Evolutionary conservation across 2,113 vertebrate species (phyloP), one percentile per base, ranked within the genome.

Genomic region (Dasypus novemcinctus): DNA sequence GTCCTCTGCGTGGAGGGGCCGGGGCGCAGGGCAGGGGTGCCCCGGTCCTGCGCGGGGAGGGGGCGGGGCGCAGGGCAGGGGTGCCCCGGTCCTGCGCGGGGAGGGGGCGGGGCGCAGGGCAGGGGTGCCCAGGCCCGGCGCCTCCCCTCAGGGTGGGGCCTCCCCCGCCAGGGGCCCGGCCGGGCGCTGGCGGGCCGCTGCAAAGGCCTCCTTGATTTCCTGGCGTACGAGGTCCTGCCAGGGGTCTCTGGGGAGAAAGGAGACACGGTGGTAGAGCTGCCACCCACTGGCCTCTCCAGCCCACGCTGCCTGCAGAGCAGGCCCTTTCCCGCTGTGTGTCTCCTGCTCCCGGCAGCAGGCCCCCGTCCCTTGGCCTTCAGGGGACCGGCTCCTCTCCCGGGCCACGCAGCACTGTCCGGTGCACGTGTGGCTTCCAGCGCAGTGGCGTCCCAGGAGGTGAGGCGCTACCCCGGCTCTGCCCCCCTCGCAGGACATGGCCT

Each of bases 161-260:
- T 59, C 14, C 5, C 64, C 78, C 2, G 23, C 38, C 54, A 5
- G 1, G 8, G 93, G 72, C 33, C 63, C 59, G 0, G 36, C 76
- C 0, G 1, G 0, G 57, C 97, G 94, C 78, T 98, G 98, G 87
- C 98, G 98, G 66, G 98, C 98, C 96, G 97, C 98, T 46, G 97
- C 98, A 97, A 99, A 99, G 92, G 98, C 98, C n/a, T 69, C 82
- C 97, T 98, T 99, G 96, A 99, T 98, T 98, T 99, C 99, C 80
- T 98, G 98, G 27, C 98, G 99, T 97, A 99, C 98, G 87, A 98
- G 96, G 20, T 98, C 98, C 95, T 99, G 98, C 99, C 99, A 99
- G 92, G 98, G 98, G 76, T 98, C 98, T 90, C 99, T 99, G 94
- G 36, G 81, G 96, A 29, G 54, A 88, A 83, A 69, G 9, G 54